Conservation (phyloP, 1,140 invertebrate species). For the Stratiolaelaps scimitus region DNA sequence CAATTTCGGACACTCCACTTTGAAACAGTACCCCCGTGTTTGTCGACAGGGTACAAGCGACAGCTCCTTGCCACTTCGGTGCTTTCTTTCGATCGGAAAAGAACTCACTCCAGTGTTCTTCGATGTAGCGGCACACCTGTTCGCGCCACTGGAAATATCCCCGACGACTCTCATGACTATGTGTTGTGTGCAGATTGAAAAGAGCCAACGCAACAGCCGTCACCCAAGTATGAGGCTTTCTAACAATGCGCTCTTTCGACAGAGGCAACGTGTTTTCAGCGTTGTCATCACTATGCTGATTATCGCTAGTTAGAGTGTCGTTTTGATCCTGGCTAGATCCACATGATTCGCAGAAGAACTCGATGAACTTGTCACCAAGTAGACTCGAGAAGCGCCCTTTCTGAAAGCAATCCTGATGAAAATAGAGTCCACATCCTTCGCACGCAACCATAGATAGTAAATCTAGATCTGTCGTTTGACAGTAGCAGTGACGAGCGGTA, state of each 20-base stretch:
- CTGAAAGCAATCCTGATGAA: constrained; percentile 26
- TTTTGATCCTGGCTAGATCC: too few species aligned
- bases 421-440: constrained; percentile 4
- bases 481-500: constrained; percentile 9
- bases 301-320: too few species aligned
- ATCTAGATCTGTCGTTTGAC: neutral
- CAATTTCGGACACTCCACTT: constrained; percentile 8
- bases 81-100: constrained; percentile 19
- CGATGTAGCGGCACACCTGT: constrained; percentile 15
- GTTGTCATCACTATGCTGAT: neutral
- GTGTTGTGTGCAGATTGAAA: constrained; percentile 10
- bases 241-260: neutral
- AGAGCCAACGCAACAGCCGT: constrained; percentile 4
- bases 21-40: constrained; percentile 16
- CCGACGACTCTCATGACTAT: neutral
- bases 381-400: neutral
- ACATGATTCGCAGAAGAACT: constrained; percentile 1
- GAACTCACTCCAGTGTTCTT: constrained; percentile 9
- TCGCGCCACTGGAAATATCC: constrained; percentile 27
- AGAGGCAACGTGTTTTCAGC: too few species aligned
- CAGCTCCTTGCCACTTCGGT: constrained; percentile 21
- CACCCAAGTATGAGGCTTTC: neutral
- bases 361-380: neutral
- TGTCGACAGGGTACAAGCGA: constrained; percentile 15
- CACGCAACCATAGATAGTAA: constrained; percentile 2